Conservation (phyloP, 1,140 invertebrate species). For the Odontomachus brunneus region DNA sequence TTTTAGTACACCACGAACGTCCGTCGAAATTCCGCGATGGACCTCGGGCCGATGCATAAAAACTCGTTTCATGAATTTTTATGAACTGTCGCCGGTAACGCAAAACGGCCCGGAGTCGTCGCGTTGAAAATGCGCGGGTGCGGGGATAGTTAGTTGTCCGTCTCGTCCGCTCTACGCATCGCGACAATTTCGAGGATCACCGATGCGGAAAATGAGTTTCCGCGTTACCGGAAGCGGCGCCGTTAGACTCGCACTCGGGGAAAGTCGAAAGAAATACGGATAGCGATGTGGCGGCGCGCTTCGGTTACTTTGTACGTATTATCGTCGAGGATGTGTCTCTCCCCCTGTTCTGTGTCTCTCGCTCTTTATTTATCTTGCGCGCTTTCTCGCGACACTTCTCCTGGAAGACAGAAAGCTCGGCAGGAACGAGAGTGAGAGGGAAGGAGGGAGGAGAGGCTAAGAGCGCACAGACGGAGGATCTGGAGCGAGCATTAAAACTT, state of each 20-base stretch:
- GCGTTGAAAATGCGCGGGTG: slow-evolving; percentile 7
- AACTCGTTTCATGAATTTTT: slow-evolving; percentile 55
- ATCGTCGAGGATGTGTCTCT: slow-evolving; percentile 40
- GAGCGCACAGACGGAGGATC: slow-evolving; percentile 17
- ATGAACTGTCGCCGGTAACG: slow-evolving; percentile 36
- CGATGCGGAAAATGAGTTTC: slow-evolving; percentile 82
- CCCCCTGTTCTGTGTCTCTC: neutral
- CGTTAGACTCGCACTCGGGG: slow-evolving; percentile 2
- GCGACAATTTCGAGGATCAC: slow-evolving; percentile 78
- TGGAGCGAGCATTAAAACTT: slow-evolving; percentile 53
- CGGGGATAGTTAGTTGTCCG: slow-evolving; percentile 45
- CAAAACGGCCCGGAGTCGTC: slow-evolving; percentile 47
- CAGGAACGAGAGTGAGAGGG: neutral
- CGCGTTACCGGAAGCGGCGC: slow-evolving; percentile 64
- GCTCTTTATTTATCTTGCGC: neutral
- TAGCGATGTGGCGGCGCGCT: slow-evolving; percentile 17
- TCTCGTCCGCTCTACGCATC: slow-evolving; percentile 52
- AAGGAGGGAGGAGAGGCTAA: neutral
- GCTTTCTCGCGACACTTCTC: slow-evolving; percentile 6
- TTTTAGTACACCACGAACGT: slow-evolving; percentile 7
- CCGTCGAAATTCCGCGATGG: slow-evolving; percentile 40
- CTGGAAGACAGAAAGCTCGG: slow-evolving; percentile 14
- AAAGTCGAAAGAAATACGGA: slow-evolving; percentile 60
- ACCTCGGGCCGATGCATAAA: slow-evolving; percentile 43
- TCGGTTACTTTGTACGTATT: slow-evolving; percentile 54